A percentile compares a stretch with the other conserved stretches of the same genome.
Evolutionary conservation across 2,113 vertebrate species (phyloP).

Genomic region (Brachyistius frenatus): DNA sequence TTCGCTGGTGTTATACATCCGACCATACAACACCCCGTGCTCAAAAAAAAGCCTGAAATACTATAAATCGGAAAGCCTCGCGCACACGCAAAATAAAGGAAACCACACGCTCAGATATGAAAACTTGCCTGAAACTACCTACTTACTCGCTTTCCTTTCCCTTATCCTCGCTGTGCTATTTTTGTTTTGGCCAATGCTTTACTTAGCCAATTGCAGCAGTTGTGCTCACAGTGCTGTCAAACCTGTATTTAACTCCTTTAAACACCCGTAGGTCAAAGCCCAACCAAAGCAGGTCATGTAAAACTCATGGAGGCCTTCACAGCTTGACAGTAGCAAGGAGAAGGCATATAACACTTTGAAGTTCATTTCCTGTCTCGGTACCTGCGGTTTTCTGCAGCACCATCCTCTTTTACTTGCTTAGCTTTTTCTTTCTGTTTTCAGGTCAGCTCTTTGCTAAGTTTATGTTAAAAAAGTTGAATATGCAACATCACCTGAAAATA

Average conservation of each 20-base stretch:
- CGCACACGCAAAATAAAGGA: slow-evolving; percentile 35
- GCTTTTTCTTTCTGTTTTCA: not conserved
- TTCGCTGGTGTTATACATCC: not conserved
- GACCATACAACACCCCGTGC: slow-evolving; percentile 9
- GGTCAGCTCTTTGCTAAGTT: too few relatives aligned
- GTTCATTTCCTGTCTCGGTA: slow-evolving; percentile 38
- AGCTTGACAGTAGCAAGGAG: slow-evolving; percentile 3
- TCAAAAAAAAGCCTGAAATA: not conserved
- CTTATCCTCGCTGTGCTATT: not conserved
- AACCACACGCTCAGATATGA: slow-evolving; percentile 9
- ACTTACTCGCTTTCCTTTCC: not conserved
- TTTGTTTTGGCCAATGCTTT: slow-evolving; percentile 4
- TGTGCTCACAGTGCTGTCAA: slow-evolving; percentile 9
- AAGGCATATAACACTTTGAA: not conserved
- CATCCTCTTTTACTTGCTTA: slow-evolving; percentile 5
- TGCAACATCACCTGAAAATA: not conserved
- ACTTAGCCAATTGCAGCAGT: not conserved
- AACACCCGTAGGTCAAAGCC: not conserved
- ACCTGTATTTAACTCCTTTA: slow-evolving; percentile 45
- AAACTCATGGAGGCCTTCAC: slow-evolving; percentile 13
- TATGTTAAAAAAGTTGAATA: too few relatives aligned
- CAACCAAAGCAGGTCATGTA: slow-evolving; percentile 20
- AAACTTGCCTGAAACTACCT: not conserved
- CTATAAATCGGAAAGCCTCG: not conserved
- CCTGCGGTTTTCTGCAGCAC: slow-evolving; percentile 13